Evolutionary conservation across 2,797 vertebrate genomes (phyloP).

Genomic region (Ceyx erithaca): DNA sequence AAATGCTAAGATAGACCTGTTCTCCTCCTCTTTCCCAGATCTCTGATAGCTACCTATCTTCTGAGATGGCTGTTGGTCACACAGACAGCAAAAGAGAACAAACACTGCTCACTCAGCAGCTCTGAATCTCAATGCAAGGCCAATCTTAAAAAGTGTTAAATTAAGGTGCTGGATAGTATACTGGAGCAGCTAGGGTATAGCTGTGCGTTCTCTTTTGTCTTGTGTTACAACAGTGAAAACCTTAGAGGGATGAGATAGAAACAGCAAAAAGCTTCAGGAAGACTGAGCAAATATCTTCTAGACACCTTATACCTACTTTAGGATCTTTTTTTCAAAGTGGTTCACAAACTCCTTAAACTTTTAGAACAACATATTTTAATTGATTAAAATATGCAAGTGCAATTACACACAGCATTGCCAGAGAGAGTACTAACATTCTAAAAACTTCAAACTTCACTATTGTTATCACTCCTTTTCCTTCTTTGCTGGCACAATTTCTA

Average conservation of each 20-base stretch:
- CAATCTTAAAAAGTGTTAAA: not conserved
- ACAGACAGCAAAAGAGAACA: not conserved
- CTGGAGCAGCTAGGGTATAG: not conserved
- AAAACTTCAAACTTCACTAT: not conserved
- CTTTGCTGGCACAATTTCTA: not conserved
- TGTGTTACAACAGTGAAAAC: not conserved
- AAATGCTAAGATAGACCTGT: not conserved
- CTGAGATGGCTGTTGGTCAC: not conserved
- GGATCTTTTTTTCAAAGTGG: not conserved
- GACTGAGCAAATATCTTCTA: not conserved
- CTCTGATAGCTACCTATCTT: not conserved
- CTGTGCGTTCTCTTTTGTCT: not conserved
- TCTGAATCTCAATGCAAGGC: not conserved
- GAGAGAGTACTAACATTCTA: not conserved
- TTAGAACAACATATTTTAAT: not conserved
- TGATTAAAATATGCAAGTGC: not conserved
- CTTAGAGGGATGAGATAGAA: not conserved
- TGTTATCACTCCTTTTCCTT: not conserved
- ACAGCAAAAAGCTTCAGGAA: not conserved
- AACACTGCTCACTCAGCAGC: not conserved
- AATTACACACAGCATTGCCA: not conserved
- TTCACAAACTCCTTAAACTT: not conserved
- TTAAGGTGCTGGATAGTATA: not conserved
- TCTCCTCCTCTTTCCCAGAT: not conserved
- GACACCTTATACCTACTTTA: not conserved